A percentile compares a stretch with the other conserved stretches of the same genome.
Conservation (phyloP, 2,113 vertebrate genomes). For the Cephalopterus ornatus region DNA sequence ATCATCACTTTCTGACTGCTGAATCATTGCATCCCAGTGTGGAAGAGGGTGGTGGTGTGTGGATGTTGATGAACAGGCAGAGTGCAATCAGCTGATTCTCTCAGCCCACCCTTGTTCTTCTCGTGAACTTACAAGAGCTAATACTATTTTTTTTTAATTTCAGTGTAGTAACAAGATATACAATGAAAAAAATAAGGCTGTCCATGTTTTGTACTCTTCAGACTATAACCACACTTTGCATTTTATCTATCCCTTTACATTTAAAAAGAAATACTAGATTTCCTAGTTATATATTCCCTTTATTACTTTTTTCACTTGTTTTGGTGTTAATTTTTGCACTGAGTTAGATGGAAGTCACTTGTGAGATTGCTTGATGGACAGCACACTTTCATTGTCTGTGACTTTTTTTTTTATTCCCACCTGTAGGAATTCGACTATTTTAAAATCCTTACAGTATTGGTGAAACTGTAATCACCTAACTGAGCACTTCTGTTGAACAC, state of each 20-base stretch:
- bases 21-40: not conserved
- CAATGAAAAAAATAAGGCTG: not conserved
- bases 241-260: not conserved
- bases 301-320: not conserved
- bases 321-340: not conserved
- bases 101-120: not conserved
- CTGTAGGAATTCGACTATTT: not conserved
- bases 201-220: not conserved
- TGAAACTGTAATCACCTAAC: not conserved
- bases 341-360: not conserved
- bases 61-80: not conserved
- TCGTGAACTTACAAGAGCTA: not conserved
- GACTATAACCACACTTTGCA: conserved; percentile 49
- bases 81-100: not conserved
- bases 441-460: not conserved
- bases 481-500: not conserved
- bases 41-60: not conserved
- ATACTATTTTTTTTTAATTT: not conserved
- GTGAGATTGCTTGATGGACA: not conserved
- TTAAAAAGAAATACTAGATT: not conserved
- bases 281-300: not conserved
- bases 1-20: not conserved
- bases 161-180: not conserved
- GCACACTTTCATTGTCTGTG: not conserved
- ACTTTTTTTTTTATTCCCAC: not conserved